Evolutionary conservation across 2,888 invertebrate genomes (phyloP).

Genomic region (Phlogophora meticulosa): DNA sequence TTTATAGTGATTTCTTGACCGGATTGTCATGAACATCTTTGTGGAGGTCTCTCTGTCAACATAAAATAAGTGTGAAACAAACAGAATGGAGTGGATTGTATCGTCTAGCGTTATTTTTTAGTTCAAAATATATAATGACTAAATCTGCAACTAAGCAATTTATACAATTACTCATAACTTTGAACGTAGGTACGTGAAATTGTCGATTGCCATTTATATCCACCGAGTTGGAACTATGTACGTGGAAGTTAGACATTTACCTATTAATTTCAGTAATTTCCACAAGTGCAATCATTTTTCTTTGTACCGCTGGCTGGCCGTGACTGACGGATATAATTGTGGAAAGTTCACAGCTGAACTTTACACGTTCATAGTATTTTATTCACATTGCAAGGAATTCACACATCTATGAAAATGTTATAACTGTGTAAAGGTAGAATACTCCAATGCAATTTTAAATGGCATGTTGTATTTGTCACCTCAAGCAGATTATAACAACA

Average conservation of each 20-base stretch:
- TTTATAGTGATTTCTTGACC: conserved; percentile 34
- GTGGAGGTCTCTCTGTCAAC: background rate
- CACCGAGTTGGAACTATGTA: conserved; percentile 33
- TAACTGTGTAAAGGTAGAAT: background rate
- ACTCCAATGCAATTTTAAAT: background rate
- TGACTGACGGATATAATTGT: conserved; percentile 46
- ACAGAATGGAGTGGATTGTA: too few species aligned
- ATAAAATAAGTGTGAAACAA: too few species aligned
- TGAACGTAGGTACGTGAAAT: background rate
- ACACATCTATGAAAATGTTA: background rate
- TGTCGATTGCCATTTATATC: conserved; percentile 21
- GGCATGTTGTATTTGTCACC: background rate
- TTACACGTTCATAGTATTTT: conserved; percentile 37
- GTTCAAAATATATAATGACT: too few species aligned
- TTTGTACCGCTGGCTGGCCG: conserved; percentile 20
- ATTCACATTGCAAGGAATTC: conserved; percentile 1
- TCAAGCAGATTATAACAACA: background rate
- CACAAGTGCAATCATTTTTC: conserved; percentile 46
- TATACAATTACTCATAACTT: background rate
- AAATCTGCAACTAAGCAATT: background rate
- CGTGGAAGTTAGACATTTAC: conserved; percentile 37
- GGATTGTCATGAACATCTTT: conserved; percentile 9
- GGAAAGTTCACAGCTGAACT: conserved; percentile 56
- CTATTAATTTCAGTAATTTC: conserved; percentile 61
- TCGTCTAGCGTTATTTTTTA: too few species aligned